Base-by-base conservation (phyloP, 2,888 invertebrate genomes). In the Mythimna albipuncta region DNA sequence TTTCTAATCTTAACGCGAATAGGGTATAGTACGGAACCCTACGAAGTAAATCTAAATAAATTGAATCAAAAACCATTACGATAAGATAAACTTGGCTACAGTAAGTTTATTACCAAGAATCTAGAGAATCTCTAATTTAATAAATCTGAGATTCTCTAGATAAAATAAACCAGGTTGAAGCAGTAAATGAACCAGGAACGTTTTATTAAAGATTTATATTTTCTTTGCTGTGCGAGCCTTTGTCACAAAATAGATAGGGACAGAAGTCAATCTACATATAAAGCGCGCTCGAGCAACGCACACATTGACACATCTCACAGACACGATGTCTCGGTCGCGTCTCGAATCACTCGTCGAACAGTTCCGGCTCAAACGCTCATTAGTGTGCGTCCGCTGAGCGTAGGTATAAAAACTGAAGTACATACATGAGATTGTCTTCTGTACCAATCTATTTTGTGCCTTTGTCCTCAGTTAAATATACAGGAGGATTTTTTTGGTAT, bases 161-260 rank as follows among this genome's bases (percentile, higher is more conserved):
- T 72, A 52, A 61, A 73, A 6, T 52, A 41, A 66, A 64, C 4
- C 13, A 21, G 72, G 61, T 65, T 55, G 55, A n/a, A 69, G 54
- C 47, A 41, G 62, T 70, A 73, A 47, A 74, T 76, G 26, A 58
- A 68, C 71, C 52, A 70, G 69, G 68, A 76, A 69, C 35, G 55
- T 75, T 74, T 67, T 77, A 76, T 76, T 81, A 74, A 71, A 64
- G 68, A 78, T 75, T 76, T 81, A 71, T 77, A n/a, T 72, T 69
- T 50, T 32, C n/a, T 70, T 75, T 61, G n/a, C 69, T 63, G 54
- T 55, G 35, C 44, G 50, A 68, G 61, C 38, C 32, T 75, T 73
- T 69, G 70, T 61, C 11, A 26, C 26, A 2, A 26, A 26, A 26
- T 26, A 26, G 26, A 26, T 26, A 26, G 26, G 26, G 26, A 26